A percentile compares a stretch with the other conserved stretches of the same genome.
Conservation (phyloP, 2,888 invertebrate species). For the Orgyia antiqua region DNA sequence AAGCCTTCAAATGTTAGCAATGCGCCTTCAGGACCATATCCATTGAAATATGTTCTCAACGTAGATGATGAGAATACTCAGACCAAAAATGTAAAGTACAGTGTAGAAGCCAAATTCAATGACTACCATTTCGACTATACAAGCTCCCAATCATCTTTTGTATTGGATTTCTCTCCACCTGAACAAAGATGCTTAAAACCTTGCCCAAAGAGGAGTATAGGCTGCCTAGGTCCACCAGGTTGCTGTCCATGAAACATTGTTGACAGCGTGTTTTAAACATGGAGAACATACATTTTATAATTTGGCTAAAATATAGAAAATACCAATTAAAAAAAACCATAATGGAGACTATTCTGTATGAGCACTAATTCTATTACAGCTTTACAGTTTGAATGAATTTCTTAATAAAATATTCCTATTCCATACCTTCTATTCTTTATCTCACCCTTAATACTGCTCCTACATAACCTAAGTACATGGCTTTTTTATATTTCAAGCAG, state of each 20-base stretch:
- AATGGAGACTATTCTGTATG: conserved; percentile 4
- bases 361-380: too few species aligned
- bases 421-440: too few species aligned
- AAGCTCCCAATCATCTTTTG: conserved; percentile 61
- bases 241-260: too few species aligned
- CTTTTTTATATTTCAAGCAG: too few species aligned
- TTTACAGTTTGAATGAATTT: too few species aligned
- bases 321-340: conserved; percentile 7
- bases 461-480: too few species aligned
- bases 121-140: conserved; percentile 68
- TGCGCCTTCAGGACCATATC: conserved; percentile 60
- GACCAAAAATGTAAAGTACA: conserved; percentile 37
- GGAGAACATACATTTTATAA: conserved; percentile 2
- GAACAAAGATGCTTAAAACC: conserved; percentile 47
- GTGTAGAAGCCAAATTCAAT: conserved; percentile 66
- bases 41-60: conserved; percentile 64
- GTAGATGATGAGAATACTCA: conserved; percentile 27
- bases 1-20: conserved; percentile 59
- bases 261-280: neutral
- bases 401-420: too few species aligned
- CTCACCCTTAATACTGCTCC: too few species aligned
- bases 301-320: conserved; percentile 14
- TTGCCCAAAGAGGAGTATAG: conserved; percentile 44
- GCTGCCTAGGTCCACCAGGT: neutral
- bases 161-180: conserved; percentile 64